Evolutionary conservation across 2,113 vertebrate genomes (phyloP).

Genomic region (Melanerpes formicivorus): DNA sequence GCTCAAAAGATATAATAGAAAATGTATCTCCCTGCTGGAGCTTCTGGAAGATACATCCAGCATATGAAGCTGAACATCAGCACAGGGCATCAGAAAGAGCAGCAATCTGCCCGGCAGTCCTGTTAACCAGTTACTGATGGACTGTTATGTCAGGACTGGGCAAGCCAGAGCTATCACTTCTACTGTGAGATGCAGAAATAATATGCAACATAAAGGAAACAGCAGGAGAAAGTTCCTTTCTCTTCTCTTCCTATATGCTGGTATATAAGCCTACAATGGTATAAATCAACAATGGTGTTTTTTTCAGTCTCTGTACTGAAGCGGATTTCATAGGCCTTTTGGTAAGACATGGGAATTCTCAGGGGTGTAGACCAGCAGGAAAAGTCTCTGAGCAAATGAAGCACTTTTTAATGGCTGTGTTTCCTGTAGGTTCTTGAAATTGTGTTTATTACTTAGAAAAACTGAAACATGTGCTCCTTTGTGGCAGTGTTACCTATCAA

Average conservation of each 20-base stretch:
- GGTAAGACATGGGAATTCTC: background rate
- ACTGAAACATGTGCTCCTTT: accelerated
- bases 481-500: accelerated
- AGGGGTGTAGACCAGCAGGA: background rate
- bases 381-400: background rate
- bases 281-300: background rate
- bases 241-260: background rate
- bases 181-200: background rate
- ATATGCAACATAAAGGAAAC: background rate
- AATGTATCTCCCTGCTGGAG: background rate
- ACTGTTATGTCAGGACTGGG: background rate
- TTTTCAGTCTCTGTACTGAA: background rate
- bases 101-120: background rate
- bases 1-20: background rate
- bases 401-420: background rate
- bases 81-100: background rate
- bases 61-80: background rate
- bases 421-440: background rate
- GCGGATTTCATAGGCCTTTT: background rate
- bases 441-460: background rate
- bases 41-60: background rate
- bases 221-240: background rate
- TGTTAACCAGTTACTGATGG: background rate
- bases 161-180: background rate
- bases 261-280: background rate